Evolutionary conservation across 2,888 invertebrate species (phyloP).

Genomic region (Hartigia nigra): DNA sequence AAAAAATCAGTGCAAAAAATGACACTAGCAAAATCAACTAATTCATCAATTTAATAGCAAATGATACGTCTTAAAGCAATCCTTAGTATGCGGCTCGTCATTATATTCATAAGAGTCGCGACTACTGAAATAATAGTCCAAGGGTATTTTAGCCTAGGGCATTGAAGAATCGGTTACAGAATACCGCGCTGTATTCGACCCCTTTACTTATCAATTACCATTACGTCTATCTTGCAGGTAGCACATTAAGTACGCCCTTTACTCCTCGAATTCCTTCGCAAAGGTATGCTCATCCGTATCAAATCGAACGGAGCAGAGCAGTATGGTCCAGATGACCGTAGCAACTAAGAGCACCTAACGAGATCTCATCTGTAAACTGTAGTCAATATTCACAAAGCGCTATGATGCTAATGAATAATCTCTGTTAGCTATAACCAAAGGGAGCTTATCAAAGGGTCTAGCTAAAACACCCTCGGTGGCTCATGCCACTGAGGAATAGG

Average conservation of each 20-base stretch:
- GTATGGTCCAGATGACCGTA: neutral
- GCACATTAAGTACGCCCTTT: neutral
- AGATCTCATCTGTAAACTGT: neutral
- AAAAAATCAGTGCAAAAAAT: too few relatives aligned
- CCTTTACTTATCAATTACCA: neutral
- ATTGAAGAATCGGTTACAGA: neutral
- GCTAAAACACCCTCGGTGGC: conserved; percentile 4
- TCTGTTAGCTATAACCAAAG: neutral
- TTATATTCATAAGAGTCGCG: neutral
- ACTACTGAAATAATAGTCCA: neutral
- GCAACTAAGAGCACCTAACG: neutral
- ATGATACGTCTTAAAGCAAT: neutral
- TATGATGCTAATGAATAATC: conserved; percentile 3
- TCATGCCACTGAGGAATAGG: neutral
- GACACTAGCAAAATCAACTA: neutral
- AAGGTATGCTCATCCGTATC: neutral
- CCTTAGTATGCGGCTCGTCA: neutral
- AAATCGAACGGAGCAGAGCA: neutral
- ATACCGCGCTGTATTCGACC: neutral
- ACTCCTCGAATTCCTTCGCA: neutral
- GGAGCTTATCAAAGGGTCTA: neutral
- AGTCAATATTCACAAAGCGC: neutral
- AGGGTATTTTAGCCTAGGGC: neutral
- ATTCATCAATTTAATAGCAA: neutral
- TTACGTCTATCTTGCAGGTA: neutral